Conservation (phyloP, 2,797 vertebrate genomes). For the Poeciliopsis presidionis region DNA sequence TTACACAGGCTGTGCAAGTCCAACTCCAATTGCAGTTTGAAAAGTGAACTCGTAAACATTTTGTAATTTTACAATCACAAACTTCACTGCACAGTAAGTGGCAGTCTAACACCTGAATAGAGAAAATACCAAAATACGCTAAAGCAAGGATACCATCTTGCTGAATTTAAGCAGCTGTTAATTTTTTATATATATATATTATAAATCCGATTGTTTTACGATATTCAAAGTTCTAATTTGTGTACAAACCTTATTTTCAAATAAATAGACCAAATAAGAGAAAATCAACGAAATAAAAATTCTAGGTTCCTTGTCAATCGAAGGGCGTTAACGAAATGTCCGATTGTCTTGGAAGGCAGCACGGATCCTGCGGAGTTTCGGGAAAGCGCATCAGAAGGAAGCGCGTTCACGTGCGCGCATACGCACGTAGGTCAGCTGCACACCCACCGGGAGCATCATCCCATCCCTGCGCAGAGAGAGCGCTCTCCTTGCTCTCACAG, state of each 20-base stretch:
- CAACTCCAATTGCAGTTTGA: slow-evolving; percentile 1
- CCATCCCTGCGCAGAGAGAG: slow-evolving; percentile 52
- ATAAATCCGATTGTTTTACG: neutral
- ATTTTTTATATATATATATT: neutral
- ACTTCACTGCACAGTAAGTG: neutral
- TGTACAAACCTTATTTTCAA: neutral
- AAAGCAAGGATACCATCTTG: neutral
- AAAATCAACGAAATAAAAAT: neutral
- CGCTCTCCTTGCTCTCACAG: slow-evolving; percentile 33
- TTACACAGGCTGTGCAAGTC: slow-evolving; percentile 21
- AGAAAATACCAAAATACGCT: neutral
- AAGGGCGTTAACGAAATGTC: fast-evolving
- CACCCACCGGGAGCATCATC: slow-evolving; percentile 53
- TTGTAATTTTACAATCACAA: neutral
- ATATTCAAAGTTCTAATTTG: neutral
- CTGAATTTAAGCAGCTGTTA: neutral
- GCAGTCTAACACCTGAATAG: neutral
- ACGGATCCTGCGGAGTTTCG: slow-evolving; percentile 77
- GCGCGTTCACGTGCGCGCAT: slow-evolving; percentile 65
- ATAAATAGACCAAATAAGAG: too few relatives aligned
- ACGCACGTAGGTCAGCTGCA: slow-evolving; percentile 36
- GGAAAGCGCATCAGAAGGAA: slow-evolving; percentile 64
- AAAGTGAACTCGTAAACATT: neutral
- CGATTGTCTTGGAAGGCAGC: slow-evolving; percentile 59
- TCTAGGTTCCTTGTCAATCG: neutral